phyloP scores from a whole-genome alignment of 2,113 vertebrate species.

The Orthonyx spaldingii region DNA sequence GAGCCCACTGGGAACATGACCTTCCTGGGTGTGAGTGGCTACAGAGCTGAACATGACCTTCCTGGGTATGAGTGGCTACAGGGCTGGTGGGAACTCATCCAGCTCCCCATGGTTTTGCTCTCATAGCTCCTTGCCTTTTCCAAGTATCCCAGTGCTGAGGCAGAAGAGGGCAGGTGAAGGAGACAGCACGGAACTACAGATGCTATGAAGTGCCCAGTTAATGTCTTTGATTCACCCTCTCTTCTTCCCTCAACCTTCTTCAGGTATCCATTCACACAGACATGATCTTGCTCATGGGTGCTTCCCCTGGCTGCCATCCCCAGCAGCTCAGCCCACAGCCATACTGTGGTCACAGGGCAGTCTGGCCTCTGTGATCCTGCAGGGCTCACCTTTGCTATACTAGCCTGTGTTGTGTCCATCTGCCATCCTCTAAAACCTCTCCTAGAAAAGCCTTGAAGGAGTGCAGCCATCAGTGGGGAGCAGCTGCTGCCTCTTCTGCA shows the following conservation, averaged over 20 bases:
- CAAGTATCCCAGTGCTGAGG: not conserved
- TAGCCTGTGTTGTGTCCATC: not conserved
- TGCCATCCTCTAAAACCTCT: not conserved
- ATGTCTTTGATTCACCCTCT: not conserved
- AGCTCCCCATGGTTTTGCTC: not conserved
- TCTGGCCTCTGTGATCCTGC: not conserved
- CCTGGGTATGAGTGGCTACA: too few species aligned
- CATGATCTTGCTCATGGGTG: fast-evolving
- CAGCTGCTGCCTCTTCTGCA: not conserved
- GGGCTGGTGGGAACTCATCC: not conserved
- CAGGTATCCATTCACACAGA: not conserved
- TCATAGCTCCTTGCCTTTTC: not conserved
- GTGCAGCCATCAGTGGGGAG: not conserved
- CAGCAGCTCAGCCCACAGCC: not conserved
- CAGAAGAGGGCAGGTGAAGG: not conserved
- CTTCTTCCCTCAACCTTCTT: not conserved
- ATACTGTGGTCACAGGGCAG: fast-evolving
- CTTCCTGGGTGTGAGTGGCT: not conserved
- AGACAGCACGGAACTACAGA: not conserved
- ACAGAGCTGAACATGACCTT: not conserved
- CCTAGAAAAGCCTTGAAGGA: not conserved
- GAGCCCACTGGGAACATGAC: not conserved
- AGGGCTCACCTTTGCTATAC: not conserved
- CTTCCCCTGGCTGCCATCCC: fast-evolving
- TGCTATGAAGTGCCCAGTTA: not conserved